Conservation (phyloP, 1,140 invertebrate genomes). For the Wiebesia pumilae region DNA sequence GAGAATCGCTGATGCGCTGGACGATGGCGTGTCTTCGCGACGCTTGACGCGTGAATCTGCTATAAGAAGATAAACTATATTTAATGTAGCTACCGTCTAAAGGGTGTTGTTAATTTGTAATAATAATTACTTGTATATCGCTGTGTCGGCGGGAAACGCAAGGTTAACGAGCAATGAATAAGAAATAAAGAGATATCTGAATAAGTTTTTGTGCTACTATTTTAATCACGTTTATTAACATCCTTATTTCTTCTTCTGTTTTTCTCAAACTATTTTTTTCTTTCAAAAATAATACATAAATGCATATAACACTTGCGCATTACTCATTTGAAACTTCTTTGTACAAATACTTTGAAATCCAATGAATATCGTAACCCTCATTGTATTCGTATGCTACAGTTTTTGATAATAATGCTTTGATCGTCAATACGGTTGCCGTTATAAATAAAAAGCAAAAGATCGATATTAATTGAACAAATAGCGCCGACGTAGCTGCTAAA, state of each 20-base stretch:
- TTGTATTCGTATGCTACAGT: background rate
- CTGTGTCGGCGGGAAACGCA: slow-evolving; percentile 30
- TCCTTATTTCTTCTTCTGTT: background rate
- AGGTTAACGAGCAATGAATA: slow-evolving; percentile 45
- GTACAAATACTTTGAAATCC: background rate
- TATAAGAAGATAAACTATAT: slow-evolving; percentile 53
- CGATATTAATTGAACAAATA: background rate
- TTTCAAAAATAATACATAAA: background rate
- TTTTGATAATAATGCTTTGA: background rate
- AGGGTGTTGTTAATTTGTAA: slow-evolving; percentile 68
- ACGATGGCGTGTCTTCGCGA: slow-evolving; percentile 25
- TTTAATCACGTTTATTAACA: background rate
- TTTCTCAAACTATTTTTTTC: background rate
- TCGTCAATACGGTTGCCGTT: background rate
- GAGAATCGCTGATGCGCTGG: slow-evolving; percentile 46
- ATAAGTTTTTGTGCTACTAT: background rate
- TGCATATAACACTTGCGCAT: background rate
- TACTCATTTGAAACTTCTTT: background rate
- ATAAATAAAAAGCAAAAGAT: background rate
- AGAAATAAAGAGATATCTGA: slow-evolving; percentile 48
- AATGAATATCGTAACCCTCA: background rate
- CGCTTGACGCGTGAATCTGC: slow-evolving; percentile 51
- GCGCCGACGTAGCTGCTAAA: background rate
- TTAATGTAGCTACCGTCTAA: slow-evolving; percentile 57
- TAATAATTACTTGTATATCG: slow-evolving; percentile 56